Conservation (phyloP, 1,140 invertebrate genomes). For the Hormaphis cornu region DNA sequence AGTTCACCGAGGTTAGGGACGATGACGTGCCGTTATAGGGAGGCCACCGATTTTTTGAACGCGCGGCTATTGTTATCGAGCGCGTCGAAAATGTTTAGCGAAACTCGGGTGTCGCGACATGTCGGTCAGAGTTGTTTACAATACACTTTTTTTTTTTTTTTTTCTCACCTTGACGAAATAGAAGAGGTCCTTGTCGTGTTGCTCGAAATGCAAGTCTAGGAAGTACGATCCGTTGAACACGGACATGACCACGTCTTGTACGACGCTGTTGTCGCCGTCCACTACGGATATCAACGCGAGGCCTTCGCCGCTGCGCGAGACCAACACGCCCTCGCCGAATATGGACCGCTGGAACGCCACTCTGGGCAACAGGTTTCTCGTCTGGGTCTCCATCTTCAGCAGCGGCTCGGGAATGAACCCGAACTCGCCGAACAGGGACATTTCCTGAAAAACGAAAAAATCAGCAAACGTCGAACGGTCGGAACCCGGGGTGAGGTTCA, state of each 20-base stretch:
- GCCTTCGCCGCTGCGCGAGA: constrained; percentile 64
- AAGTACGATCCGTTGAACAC: constrained; percentile 89
- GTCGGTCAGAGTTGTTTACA: too few species aligned
- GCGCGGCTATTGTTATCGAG: too few species aligned
- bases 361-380: constrained; percentile 62
- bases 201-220: constrained; percentile 82
- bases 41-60: too few species aligned
- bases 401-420: constrained; percentile 73
- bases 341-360: constrained; percentile 74
- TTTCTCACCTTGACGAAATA: constrained; percentile 75
- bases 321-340: constrained; percentile 80
- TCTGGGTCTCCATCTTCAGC: constrained; percentile 71
- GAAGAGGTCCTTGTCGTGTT: constrained; percentile 85
- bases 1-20: too few species aligned
- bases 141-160: too few species aligned
- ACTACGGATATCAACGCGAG: constrained; percentile 74
- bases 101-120: too few species aligned
- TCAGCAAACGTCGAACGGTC: not conserved
- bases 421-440: constrained; percentile 67
- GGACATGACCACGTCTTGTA: constrained; percentile 83
- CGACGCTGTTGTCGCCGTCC: constrained; percentile 73
- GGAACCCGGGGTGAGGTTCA: not conserved
- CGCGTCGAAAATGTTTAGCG: too few species aligned
- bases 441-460: constrained; percentile 47
- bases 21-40: too few species aligned